Base-by-base conservation (phyloP, 2,797 vertebrate species). In the Enteromius mattozi region DNA sequence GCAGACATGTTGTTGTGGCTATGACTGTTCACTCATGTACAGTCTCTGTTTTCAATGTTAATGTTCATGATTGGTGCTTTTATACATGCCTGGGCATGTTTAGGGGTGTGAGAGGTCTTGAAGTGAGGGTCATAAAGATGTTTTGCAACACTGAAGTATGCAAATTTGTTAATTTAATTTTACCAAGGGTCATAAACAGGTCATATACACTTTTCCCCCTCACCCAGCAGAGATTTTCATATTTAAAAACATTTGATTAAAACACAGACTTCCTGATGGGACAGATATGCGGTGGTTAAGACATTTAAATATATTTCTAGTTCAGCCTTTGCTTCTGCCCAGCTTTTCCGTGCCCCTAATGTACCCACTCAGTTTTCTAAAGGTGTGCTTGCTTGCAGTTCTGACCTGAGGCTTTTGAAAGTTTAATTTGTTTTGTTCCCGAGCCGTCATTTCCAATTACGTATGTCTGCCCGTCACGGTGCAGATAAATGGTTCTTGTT, bases 371-470 rank as follows among this genome's bases (percentile, higher is more conserved):
- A 7, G 6, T 61, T 71, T 56, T 75, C 8, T 45, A 66, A 78
- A 78, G 54, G 35, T 72, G 42, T 72, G 16, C 56, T 72, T 61
- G 63, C 45, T 69, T 24, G 30, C 19, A 49, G 42, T 21, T 77
- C 85, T 61, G 83, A 90, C 87, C 89, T 75, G 27, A 42, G 85
- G 84, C 87, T 91, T 93, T 94, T 91, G 90, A 95, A 94, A 91
- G 92, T 95, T 93, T 92, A 94, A 94, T 92, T 93, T 92, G 90
- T 94, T 93, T 93, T 89, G 65, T 90, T 90, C 89, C 78, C 78
- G 89, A 92, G 87, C 88, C 88, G 91, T 94, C 93, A 93, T 92
- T 90, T 93, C 90, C 89, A 86, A 92, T 95, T 93, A 92, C 81
- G 75, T 86, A 86, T 77, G 81, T 91, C 90, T 85, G 90, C 87